A percentile compares a stretch with the other conserved stretches of the same genome.
Conservation (phyloP, 2,888 invertebrate genomes). For the Dascillus cervinus region DNA sequence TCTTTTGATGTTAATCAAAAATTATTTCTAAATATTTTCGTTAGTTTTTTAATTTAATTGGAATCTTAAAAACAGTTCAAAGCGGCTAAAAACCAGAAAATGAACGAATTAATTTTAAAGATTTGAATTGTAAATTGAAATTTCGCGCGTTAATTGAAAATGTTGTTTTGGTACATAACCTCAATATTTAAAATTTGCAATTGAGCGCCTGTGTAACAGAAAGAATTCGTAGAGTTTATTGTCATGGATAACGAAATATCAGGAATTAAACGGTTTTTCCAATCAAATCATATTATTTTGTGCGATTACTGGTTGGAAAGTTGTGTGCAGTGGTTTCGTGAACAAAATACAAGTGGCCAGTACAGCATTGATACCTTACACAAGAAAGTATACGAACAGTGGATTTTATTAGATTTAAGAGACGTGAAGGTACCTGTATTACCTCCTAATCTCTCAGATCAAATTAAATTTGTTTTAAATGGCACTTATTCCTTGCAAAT, state of each 20-base stretch:
- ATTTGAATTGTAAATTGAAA: no score
- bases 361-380: slow-evolving; percentile 46
- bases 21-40: no score
- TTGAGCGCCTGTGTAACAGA: no score
- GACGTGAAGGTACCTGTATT: slow-evolving; percentile 56
- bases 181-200: no score
- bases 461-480: slow-evolving; percentile 43
- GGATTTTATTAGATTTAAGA: slow-evolving; percentile 57
- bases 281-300: slow-evolving; percentile 23
- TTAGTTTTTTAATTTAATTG: no score
- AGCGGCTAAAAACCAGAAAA: no score
- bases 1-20: no score
- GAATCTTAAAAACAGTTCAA: no score
- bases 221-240: neutral
- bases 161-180: no score
- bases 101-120: no score
- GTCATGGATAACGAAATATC: slow-evolving; percentile 14
- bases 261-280: slow-evolving; percentile 24
- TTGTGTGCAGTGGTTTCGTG: slow-evolving; percentile 50
- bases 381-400: slow-evolving; percentile 55
- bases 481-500: slow-evolving; percentile 58
- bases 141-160: no score
- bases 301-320: slow-evolving; percentile 36
- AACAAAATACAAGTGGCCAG: slow-evolving; percentile 37
- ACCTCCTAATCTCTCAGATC: slow-evolving; percentile 47